Base-by-base conservation (phyloP, 2,113 vertebrate genomes). In the Notothenia rossii region DNA sequence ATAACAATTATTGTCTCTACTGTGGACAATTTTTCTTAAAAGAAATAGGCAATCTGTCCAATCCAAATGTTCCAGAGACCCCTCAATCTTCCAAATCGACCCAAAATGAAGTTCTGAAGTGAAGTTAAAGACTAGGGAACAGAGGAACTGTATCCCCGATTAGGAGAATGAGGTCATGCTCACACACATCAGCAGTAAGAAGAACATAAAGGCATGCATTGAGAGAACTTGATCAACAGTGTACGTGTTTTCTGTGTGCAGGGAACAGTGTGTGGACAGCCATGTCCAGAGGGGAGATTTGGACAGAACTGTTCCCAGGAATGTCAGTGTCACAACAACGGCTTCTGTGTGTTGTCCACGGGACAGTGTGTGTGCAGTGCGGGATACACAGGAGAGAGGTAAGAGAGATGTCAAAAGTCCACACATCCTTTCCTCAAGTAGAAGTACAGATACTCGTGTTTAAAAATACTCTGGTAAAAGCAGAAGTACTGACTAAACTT, bases 211-310 rank as follows among this genome's bases (percentile, higher is more conserved):
- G 8, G 7, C 49, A 17, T 45, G 22, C 22, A 17, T 17, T 8
- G 5, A 62, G 33, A 58, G 4, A 45, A 45, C 58, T 36, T 55
- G 20, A 72, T 5, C 1, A 40, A 18, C 45, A 58, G 25, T 45
- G 40, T 8, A 18, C 60, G 0, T 81, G 5, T 71, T 11, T 29
- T 5, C 13, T 87, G 53, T 82, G 48, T 89, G 2, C 85, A 99
- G 98, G 98, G 98, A 73, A 96, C 93, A 40, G 98, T 99, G 77
- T 99, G 98, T 91, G 98, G 98, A 40, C 97, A 99, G 88, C 98
- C 98, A 61, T 99, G 98, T 96, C 97, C 97, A 0, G 95, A 97
- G 66, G 97, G 96, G 45, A 96, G 95, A 79, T 97, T 95, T 0
- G 98, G 98, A 85, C 96, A 92, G 67, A 98, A 98, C 90, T 99